phyloP scores from a whole-genome alignment of 2,888 invertebrate species.

The Drosophila percnosoma region DNA sequence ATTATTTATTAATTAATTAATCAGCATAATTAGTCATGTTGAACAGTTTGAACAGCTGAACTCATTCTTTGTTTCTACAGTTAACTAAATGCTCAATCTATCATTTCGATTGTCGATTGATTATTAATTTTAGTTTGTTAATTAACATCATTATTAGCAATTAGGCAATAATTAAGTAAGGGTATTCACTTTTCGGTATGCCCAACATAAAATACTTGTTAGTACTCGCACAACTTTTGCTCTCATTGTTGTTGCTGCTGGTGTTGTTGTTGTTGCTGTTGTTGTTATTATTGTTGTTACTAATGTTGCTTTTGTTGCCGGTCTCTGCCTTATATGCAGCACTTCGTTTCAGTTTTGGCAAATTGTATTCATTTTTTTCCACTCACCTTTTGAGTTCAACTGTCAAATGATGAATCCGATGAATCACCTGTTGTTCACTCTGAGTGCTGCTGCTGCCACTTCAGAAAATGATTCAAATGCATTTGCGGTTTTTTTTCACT shows the following conservation, averaged over 20 bases:
- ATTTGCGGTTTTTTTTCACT: neutral
- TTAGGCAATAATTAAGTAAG: neutral
- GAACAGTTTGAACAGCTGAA: neutral
- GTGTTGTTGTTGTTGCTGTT: conserved; percentile 12
- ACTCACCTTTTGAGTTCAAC: conserved; percentile 50
- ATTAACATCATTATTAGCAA: neutral
- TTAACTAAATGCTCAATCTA: neutral
- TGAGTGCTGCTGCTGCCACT: conserved; percentile 4
- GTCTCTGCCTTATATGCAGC: conserved; percentile 20
- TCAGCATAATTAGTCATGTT: neutral
- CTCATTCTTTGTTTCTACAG: neutral
- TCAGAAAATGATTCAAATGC: conserved; percentile 44
- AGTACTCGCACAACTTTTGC: conserved; percentile 40
- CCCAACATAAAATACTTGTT: neutral
- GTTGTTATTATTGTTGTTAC: conserved; percentile 16
- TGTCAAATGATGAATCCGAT: conserved; percentile 40
- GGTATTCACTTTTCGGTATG: conserved; percentile 3
- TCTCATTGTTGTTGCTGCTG: conserved; percentile 24
- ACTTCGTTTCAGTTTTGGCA: conserved; percentile 29
- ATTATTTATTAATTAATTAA: too few relatives aligned
- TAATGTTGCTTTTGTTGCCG: conserved; percentile 18
- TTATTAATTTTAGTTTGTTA: neutral
- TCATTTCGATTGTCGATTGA: neutral
- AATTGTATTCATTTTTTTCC: conserved; percentile 22
- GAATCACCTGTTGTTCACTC: conserved; percentile 55